Evolutionary conservation across 2,797 vertebrate genomes (phyloP), one percentile per base, ranked within the genome.

Genomic region (Carapus acus): DNA sequence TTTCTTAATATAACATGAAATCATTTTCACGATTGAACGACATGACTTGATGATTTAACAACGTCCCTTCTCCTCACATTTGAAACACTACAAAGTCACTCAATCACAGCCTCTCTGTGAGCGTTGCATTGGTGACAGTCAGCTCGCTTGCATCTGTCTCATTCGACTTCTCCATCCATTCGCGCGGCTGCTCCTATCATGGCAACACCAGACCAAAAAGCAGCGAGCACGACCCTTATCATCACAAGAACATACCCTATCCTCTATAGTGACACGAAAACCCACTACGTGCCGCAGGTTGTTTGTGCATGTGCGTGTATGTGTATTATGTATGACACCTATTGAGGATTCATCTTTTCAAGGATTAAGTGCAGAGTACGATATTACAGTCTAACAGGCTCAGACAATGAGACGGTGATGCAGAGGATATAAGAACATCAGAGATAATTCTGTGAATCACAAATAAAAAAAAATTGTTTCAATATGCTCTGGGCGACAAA

Each of bases 161-260:
- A 49, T 64, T 42, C 57, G 50, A 37, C 49, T 12, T 22, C 31
- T 36, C 33, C 46, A 40, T 51, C 54, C 51, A 37, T 39, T 43
- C 46, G 19, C 33, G 39, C 50, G 63, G 50, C 55, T 44, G 49
- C 50, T 57, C 7, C 53, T 38, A 51, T 66, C 59, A 39, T n/a
- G 13, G 29, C 23, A 43, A 39, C 34, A 27, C 34, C 23, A 23
- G 17, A 7, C 27, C 47, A 15, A 38, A 45, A 47, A 47, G 61
- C 38, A 44, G 48, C 51, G 42, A 33, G 13, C 40, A n/a, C 46
- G 62, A 71, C 67, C 76, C 49, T 62, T 47, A 67, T 71, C 70
- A 62, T 41, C 57, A 65, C 20, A 49, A 34, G 66, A 65, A 43
- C 68, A 68, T 58, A 51, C 14, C 20, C 22, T 39, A 31, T 58